phyloP scores from a whole-genome alignment of 2,888 invertebrate genomes.

The Mactromeris polynyma region DNA sequence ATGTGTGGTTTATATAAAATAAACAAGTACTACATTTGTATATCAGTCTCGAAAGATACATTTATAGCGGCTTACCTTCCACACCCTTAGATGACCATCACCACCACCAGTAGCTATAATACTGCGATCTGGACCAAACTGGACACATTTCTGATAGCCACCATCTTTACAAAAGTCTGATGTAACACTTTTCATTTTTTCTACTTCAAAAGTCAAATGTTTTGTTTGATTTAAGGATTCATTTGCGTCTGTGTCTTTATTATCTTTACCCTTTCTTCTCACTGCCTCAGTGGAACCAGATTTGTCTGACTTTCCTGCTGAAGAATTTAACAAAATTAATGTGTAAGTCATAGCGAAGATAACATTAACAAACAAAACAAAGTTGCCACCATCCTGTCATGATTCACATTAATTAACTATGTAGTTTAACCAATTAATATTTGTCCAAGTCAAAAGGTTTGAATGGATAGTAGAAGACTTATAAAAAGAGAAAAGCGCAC shows the following conservation, averaged over 20 bases:
- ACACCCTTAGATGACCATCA: constrained; percentile 95
- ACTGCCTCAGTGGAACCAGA: constrained; percentile 45
- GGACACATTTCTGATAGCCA: constrained; percentile 95
- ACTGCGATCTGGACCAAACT: constrained; percentile 92
- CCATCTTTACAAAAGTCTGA: constrained; percentile 89
- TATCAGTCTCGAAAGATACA: no score
- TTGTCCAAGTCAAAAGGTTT: no score
- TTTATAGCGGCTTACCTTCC: constrained; percentile 89
- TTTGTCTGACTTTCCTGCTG: constrained; percentile 1
- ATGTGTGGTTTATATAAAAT: no score
- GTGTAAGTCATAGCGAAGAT: background rate
- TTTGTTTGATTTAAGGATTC: constrained; percentile 70
- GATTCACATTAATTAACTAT: no score
- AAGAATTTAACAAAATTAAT: background rate
- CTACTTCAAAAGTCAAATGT: constrained; percentile 86
- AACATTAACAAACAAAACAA: no score
- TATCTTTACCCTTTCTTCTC: constrained; percentile 71
- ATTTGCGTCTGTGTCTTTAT: constrained; percentile 41
- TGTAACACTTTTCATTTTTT: constrained; percentile 82
- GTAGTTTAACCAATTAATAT: no score
- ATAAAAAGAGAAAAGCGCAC: background rate
- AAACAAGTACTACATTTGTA: no score
- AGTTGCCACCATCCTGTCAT: no score
- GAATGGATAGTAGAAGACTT: no score
- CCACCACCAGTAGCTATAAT: constrained; percentile 96